Conservation (phyloP, 2,888 invertebrate genomes). For the Drosophila kambysellisi region DNA sequence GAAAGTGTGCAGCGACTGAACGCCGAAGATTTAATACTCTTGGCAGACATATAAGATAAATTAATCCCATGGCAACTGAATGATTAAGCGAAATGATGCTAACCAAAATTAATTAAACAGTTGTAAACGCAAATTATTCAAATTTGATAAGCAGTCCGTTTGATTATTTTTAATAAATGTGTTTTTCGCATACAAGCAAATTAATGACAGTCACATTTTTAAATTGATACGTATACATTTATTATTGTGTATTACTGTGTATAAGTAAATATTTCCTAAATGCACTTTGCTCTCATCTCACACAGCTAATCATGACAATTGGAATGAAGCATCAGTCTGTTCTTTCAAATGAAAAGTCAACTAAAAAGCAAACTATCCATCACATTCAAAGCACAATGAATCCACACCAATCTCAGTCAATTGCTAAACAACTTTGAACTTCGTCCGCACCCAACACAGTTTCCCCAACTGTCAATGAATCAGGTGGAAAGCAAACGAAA, state of each 20-base stretch:
- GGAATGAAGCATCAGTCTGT: neutral
- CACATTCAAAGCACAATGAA: constrained; percentile 6
- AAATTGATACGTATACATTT: neutral
- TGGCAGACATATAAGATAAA: constrained; percentile 3
- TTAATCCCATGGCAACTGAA: constrained; percentile 10
- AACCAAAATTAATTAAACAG: constrained; percentile 8
- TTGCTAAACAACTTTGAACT: constrained; percentile 40
- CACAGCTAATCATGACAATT: constrained; percentile 8
- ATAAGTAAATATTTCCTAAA: neutral
- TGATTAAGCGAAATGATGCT: constrained; percentile 1
- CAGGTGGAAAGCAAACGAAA: constrained; percentile 56
- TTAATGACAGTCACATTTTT: neutral
- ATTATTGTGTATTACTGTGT: neutral
- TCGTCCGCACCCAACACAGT: neutral
- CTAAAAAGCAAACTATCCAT: constrained; percentile 15
- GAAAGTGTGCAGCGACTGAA: neutral
- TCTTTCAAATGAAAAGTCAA: constrained; percentile 23
- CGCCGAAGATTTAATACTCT: constrained; percentile 16
- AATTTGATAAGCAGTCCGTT: neutral
- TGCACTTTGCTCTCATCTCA: no score
- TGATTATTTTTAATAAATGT: neutral
- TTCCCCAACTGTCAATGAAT: constrained; percentile 8
- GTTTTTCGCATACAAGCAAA: neutral
- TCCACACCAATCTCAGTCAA: neutral
- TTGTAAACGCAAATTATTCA: neutral